These are phyloP conservation scores for Cnemophilus loriae DNA, from an alignment of 2,113 vertebrate genomes.

Conservation along the genomic window DNA sequence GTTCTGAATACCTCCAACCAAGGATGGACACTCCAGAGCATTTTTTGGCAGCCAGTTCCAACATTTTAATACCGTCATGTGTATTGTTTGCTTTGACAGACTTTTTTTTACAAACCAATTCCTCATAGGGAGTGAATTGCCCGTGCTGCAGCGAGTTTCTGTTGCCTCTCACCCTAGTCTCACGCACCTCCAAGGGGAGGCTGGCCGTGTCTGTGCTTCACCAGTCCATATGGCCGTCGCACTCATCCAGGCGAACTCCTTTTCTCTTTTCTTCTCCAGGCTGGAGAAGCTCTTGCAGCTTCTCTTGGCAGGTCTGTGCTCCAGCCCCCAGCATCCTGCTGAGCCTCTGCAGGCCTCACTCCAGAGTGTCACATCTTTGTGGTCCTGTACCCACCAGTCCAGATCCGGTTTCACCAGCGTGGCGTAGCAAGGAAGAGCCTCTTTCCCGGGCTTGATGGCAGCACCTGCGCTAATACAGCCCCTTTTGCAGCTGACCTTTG, in stretches of 20 bases:
- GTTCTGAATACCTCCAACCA: neutral
- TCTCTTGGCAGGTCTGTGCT: neutral
- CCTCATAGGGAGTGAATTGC: neutral
- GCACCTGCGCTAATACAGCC: neutral
- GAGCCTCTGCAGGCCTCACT: neutral
- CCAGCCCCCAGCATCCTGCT: neutral
- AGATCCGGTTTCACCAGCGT: neutral
- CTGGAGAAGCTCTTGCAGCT: neutral
- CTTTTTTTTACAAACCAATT: neutral
- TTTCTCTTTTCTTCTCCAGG: neutral
- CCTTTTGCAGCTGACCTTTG: neutral
- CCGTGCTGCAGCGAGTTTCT: neutral
- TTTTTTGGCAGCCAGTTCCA: neutral
- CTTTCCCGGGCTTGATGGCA: neutral
- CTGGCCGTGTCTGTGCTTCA: neutral
- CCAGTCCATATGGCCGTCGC: fast-evolving
- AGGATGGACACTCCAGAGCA: neutral
- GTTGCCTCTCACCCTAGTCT: neutral
- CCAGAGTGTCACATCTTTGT: neutral
- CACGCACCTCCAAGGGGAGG: neutral
- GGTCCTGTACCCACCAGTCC: neutral
- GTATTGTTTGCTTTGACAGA: neutral
- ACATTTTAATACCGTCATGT: neutral
- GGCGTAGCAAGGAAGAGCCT: neutral
- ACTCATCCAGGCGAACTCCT: neutral